Base-by-base conservation (phyloP, 2,888 invertebrate genomes). In the Tuberolachnus salignus region DNA sequence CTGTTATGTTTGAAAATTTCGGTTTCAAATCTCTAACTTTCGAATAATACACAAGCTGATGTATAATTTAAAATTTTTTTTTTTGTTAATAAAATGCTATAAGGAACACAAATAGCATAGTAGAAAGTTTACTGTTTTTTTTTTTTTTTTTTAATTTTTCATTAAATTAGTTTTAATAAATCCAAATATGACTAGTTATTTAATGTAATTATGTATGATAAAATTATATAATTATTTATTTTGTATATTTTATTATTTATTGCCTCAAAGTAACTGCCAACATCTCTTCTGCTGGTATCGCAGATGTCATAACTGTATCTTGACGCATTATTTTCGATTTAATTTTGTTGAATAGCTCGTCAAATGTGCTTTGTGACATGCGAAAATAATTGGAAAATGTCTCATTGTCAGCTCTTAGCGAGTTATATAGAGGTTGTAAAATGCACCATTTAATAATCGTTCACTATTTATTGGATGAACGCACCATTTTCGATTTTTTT, bases 271-370 rank as follows among this genome's bases (percentile, higher is more conserved):
- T 64, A 64, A 64, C 49, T 34, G 74, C 74, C 64, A 64, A 49
- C 64, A 74, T 74, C 64, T 74, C 66, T 61, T 63, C 64, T 64
- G 74, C 51, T 63, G 49, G 74, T 49, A 74, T 55, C 51, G 51
- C 63, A 61, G 42, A 59, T 53, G 64, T 64, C 61, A 74, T 74
- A 64, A 64, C 53, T 63, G 74, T 74, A 55, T n/a, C n/a, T n/a
- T n/a, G n/a, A n/a, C n/a, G n/a, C n/a, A n/a, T n/a, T n/a, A n/a
- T n/a, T n/a, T n/a, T n/a, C n/a, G n/a, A n/a, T n/a, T n/a, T n/a
- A n/a, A n/a, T n/a, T n/a, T n/a, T n/a, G n/a, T n/a, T n/a, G n/a
- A n/a, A n/a, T n/a, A n/a, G n/a, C n/a, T n/a, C n/a, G n/a, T n/a
- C n/a, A n/a, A n/a, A n/a, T n/a, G n/a, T n/a, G n/a, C n/a, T n/a